Evolutionary conservation across 2,113 vertebrate genomes (phyloP).

Genomic region (Tor tambroides): DNA sequence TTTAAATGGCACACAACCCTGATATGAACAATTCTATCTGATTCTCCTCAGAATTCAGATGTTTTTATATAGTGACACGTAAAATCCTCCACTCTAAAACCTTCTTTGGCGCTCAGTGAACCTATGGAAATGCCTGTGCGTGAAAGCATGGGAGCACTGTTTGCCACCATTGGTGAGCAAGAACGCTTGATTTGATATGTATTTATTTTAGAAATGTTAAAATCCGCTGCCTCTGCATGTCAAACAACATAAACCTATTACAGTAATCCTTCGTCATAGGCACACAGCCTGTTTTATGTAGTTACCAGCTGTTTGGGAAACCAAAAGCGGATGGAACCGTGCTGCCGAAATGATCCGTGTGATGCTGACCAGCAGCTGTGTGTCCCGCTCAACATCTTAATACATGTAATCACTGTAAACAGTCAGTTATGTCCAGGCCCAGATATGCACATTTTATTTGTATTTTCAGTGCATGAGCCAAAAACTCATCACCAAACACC

Average conservation of each 20-base stretch:
- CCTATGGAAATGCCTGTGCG: not conserved
- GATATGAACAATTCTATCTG: not conserved
- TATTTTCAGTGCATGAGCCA: no score
- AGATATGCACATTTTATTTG: not conserved
- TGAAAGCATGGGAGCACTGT: conserved; percentile 15
- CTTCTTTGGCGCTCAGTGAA: not conserved
- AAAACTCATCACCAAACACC: no score
- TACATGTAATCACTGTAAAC: not conserved
- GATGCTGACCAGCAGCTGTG: conserved; percentile 10
- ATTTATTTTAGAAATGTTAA: conserved; percentile 15
- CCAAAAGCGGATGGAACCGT: not conserved
- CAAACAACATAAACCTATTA: conserved; percentile 30
- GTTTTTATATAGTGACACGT: not conserved
- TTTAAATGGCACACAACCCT: no score
- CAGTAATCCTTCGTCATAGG: conserved; percentile 21
- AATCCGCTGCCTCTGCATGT: conserved; percentile 33
- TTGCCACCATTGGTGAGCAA: not conserved
- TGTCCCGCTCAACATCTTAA: not conserved
- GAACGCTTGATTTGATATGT: not conserved
- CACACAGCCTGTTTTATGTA: conserved; percentile 16
- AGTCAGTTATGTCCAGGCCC: not conserved
- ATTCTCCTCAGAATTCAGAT: not conserved
- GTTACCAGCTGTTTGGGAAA: conserved; percentile 9
- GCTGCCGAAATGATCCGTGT: not conserved
- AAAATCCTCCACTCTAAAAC: no score